These are phyloP conservation scores for Rhamnusium bicolor DNA, from an alignment of 2,888 invertebrate genomes.

Conservation along the genomic window DNA sequence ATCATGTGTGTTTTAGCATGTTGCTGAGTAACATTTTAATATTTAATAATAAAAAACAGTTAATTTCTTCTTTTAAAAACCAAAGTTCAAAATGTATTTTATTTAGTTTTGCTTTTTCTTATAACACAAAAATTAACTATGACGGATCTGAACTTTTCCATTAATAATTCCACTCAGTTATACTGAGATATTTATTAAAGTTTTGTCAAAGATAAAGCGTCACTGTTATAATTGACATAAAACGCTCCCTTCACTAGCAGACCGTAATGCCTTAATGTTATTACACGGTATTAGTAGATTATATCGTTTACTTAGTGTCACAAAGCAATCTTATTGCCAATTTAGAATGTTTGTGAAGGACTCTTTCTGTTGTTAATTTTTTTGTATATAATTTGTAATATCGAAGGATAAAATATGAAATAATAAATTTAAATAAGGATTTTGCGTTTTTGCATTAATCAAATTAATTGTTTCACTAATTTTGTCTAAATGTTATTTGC, in stretches of 20 bases:
- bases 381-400: constrained; percentile 39
- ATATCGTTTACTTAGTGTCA: constrained; percentile 63
- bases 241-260: constrained; percentile 44
- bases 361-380: constrained; percentile 54
- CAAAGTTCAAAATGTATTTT: too few relatives aligned
- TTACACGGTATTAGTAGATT: constrained; percentile 63
- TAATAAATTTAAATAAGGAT: too few relatives aligned
- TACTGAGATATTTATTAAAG: constrained; percentile 37
- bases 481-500: too few relatives aligned
- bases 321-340: constrained; percentile 62
- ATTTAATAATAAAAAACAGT: too few relatives aligned
- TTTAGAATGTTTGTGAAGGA: constrained; percentile 59
- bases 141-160: neutral
- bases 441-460: too few relatives aligned
- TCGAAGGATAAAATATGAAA: too few relatives aligned
- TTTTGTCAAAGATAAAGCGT: constrained; percentile 42
- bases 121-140: too few relatives aligned
- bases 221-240: constrained; percentile 48
- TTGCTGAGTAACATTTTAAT: too few relatives aligned
- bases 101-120: too few relatives aligned
- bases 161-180: neutral
- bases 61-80: too few relatives aligned
- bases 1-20: too few relatives aligned
- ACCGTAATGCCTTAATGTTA: constrained; percentile 58
- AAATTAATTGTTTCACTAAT: too few relatives aligned